Percentiles rank a stretch among this genome's conserved stretches.
phyloP scores from a whole-genome alignment of 2,888 invertebrate genomes.

The Zygothrica quintamaculata region DNA sequence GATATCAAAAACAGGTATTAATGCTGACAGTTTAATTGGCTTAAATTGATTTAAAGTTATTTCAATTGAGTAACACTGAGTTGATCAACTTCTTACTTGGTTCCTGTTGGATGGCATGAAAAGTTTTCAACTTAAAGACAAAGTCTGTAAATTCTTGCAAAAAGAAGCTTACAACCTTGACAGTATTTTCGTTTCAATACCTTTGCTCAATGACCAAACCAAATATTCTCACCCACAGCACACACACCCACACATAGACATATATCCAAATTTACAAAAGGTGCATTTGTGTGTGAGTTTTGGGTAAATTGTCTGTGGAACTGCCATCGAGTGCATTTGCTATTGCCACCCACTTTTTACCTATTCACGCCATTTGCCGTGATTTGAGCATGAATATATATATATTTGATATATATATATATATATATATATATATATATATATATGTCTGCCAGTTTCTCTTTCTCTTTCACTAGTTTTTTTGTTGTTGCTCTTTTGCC shows the following conservation, averaged over 20 bases:
- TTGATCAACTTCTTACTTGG: constrained; percentile 15
- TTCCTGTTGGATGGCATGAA: constrained; percentile 62
- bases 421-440: too few relatives aligned
- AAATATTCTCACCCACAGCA: constrained; percentile 14
- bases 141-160: constrained; percentile 14
- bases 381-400: constrained; percentile 44
- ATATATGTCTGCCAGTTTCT: not conserved
- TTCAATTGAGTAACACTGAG: not conserved
- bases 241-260: constrained; percentile 4
- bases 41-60: constrained; percentile 20
- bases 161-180: constrained; percentile 35
- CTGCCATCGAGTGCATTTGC: constrained; percentile 46
- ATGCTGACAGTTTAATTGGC: constrained; percentile 49
- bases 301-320: constrained; percentile 68
- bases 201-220: constrained; percentile 45
- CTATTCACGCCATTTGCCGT: constrained; percentile 44
- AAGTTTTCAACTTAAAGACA: constrained; percentile 34
- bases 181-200: constrained; percentile 61
- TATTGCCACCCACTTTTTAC: constrained; percentile 19
- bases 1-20: constrained; percentile 51
- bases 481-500: constrained; percentile 17
- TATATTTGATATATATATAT: not conserved
- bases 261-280: constrained; percentile 16
- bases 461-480: not conserved
- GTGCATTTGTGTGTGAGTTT: constrained; percentile 49